Conservation (phyloP, 2,113 vertebrate genomes). For the Melierax canorus region DNA sequence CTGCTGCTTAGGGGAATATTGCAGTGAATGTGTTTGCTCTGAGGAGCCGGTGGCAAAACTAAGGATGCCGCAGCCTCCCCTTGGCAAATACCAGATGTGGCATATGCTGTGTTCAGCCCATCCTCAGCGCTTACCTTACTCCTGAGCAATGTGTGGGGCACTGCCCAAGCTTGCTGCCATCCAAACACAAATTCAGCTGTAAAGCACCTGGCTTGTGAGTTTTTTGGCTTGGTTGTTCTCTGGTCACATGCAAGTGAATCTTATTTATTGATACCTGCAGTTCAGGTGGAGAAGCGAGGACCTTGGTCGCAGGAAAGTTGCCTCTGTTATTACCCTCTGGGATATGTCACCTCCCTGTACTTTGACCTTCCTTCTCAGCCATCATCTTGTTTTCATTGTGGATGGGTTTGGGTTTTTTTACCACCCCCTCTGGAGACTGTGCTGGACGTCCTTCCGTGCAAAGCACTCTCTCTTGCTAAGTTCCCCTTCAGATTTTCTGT, state of each 20-base stretch:
- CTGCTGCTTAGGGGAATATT: conserved; percentile 26
- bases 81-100: not conserved
- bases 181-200: not conserved
- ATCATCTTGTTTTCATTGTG: not conserved
- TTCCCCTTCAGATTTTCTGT: not conserved
- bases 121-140: not conserved
- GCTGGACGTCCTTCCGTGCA: not conserved
- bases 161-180: not conserved
- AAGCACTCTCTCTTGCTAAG: not conserved
- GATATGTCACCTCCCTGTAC: not conserved
- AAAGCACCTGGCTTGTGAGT: not conserved
- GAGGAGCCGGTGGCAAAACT: not conserved
- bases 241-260: not conserved
- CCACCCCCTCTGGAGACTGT: not conserved
- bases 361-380: not conserved
- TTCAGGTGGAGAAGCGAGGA: not conserved
- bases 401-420: not conserved
- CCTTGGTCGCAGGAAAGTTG: not conserved
- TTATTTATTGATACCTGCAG: not conserved
- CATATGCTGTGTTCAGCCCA: not conserved
- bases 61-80: not conserved
- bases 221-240: not conserved
- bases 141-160: not conserved
- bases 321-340: not conserved
- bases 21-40: not conserved